Base-by-base conservation (phyloP, 2,797 vertebrate species). In the Fringilla coelebs region DNA sequence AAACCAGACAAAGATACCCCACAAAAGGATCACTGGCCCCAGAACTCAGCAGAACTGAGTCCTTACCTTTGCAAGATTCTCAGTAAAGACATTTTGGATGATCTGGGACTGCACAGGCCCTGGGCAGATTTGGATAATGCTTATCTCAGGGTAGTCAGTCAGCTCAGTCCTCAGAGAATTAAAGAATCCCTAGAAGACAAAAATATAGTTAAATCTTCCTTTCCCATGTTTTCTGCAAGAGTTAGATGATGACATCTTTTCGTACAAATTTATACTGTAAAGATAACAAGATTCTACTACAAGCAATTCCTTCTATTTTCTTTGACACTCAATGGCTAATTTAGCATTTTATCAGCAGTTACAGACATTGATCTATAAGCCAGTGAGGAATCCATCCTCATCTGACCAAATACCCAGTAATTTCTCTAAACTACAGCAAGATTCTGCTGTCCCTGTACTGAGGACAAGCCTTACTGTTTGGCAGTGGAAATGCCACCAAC, bases 91-190 rank as follows among this genome's bases (percentile, higher is more conserved):
- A 58, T 99, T 99, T 22, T 98, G 96, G 93, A 99, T 98, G 11
- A 99, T 98, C 86, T 98, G 96, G 28, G 99, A 99, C 70, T 99
- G 98, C 7, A 99, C 99, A 22, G 99, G 99, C 74, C 99, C 99
- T 0, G 99, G 99, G 95, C 98, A 99, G 91, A 99, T 98, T 45
- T 96, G 99, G 96, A 98, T 99, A 88, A 99, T 70, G 9, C 97
- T 97, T 92, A 99, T 99, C 63, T 98, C 98, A 41, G 99, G 99
- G 82, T 98, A 98, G 40, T 98, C 94, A 6, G 89, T 73, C 94
- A 99, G 97, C 96, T 99, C 99, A 21, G 95, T 82, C 86, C 98
- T 96, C 67, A 99, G 98, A 34, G 98, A 98, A 86, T 99, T 99
- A 91, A 99, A 99, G 96, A 99, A 99, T 5, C 99, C 99, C 99